A percentile compares a stretch with the other conserved stretches of the same genome.
phyloP scores from a whole-genome alignment of 2,888 invertebrate genomes.

The Papilio gigon region DNA sequence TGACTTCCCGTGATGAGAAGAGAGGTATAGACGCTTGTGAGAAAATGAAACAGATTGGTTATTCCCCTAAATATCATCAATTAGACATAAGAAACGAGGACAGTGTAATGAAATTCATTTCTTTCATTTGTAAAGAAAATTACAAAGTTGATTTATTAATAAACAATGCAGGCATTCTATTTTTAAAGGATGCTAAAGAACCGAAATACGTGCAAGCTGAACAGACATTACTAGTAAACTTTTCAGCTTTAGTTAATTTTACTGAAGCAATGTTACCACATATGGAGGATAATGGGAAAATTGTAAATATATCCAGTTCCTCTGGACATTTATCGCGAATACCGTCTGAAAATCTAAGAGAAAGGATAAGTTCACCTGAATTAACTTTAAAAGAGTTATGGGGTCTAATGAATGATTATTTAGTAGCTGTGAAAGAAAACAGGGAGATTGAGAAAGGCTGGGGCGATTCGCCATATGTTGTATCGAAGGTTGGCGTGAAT shows the following conservation, averaged over 20 bases:
- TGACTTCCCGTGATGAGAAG: slow-evolving; percentile 84
- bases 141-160: slow-evolving; percentile 86
- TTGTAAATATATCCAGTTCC: slow-evolving; percentile 89
- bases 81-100: slow-evolving; percentile 84
- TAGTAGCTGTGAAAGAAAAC: slow-evolving; percentile 76
- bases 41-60: slow-evolving; percentile 76
- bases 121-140: slow-evolving; percentile 80
- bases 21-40: slow-evolving; percentile 83
- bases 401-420: slow-evolving; percentile 83
- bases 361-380: slow-evolving; percentile 71
- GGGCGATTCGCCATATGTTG: slow-evolving; percentile 85
- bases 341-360: slow-evolving; percentile 77
- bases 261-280: slow-evolving; percentile 86
- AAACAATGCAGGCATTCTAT: slow-evolving; percentile 86
- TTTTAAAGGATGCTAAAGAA: slow-evolving; percentile 67
- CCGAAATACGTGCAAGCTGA: slow-evolving; percentile 62
- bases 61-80: slow-evolving; percentile 83
- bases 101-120: slow-evolving; percentile 82
- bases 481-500: slow-evolving; percentile 89
- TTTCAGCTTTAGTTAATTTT: slow-evolving; percentile 65
- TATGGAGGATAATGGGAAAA: slow-evolving; percentile 84
- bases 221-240: slow-evolving; percentile 67
- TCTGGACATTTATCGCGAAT: slow-evolving; percentile 85
- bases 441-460: slow-evolving; percentile 73
- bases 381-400: slow-evolving; percentile 82